Base-by-base conservation (phyloP, 2,113 vertebrate genomes). In the Romanogobio albipinnatus region DNA sequence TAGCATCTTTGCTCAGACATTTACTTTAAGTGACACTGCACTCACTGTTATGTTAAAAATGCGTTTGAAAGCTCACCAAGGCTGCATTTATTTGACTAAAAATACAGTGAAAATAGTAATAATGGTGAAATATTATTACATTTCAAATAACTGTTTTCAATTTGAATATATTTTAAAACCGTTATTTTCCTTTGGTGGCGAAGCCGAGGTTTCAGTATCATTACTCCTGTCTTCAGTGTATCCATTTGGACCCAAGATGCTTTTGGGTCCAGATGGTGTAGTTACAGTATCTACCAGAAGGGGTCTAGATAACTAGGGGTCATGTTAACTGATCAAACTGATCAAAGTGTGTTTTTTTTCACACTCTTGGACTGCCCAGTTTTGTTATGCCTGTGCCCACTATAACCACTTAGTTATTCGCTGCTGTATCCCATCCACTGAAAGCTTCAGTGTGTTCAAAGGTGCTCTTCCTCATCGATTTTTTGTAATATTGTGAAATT, bases 1-100 rank as follows among this genome's bases (percentile, higher is more conserved):
- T 43, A 43, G 45, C 43, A 39, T 24, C 78, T 62, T 70, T 59
- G 8, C 3, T 61, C 47, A 70, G 13, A 45, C 66, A 74, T 81
- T 81, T 66, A 81, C 56, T 81, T 19, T 39, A 26, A 39, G n/a
- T 71, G 66, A 43, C 19, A 70, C 19, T 70, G 36, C 19, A 71
- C 17, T 70, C 66, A 19, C 1, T 51, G 49, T 14, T 49, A 13
- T 53, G 51, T 7, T 53, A 19, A 53, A 53, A 56, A 19, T 19
- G 53, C 17, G 8, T 56, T 19, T 19, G 51, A 19, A 17, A 56
- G 17, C 17, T 19, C 53, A 56, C 17, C 17, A 19, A 19, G 17
- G 17, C 5, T 56, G 5, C 17, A 56, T 56, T 56, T 56, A 56
- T 17, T 8, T 56, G 5, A 56, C 53, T 8, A 19, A 19, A 56